Percentiles rank a stretch among this genome's conserved stretches.
phyloP scores from a whole-genome alignment of 2,113 vertebrate genomes.

The Mus pahari region DNA sequence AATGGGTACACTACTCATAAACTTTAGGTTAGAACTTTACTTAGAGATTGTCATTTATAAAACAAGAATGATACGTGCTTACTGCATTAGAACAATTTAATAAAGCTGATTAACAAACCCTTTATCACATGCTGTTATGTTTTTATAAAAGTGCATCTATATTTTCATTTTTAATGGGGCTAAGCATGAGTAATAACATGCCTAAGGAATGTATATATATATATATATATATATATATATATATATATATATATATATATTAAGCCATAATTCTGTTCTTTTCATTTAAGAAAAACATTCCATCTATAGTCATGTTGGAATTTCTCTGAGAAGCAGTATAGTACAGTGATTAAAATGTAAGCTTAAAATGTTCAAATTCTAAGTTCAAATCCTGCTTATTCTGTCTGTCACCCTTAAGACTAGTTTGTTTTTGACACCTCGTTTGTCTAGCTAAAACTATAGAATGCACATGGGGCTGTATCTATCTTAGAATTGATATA shows the following conservation, averaged over 20 bases:
- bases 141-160: neutral
- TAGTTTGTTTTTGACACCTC: neutral
- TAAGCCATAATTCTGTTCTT: neutral
- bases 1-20: neutral
- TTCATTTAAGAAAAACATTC: neutral
- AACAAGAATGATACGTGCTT: neutral
- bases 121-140: neutral
- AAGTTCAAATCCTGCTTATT: neutral
- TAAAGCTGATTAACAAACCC: neutral
- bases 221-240: too few relatives aligned
- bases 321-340: neutral
- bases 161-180: neutral
- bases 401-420: neutral
- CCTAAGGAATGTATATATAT: too few relatives aligned
- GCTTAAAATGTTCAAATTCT: neutral
- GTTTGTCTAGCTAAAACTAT: neutral
- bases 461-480: neutral
- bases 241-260: neutral
- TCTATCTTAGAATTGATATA: neutral
- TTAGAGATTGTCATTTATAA: constrained; percentile 19
- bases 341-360: neutral
- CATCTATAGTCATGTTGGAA: neutral
- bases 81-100: neutral
- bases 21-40: neutral
- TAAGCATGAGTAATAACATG: neutral